Conservation (phyloP, 2,113 vertebrate genomes). For the Pelobates fuscus region DNA sequence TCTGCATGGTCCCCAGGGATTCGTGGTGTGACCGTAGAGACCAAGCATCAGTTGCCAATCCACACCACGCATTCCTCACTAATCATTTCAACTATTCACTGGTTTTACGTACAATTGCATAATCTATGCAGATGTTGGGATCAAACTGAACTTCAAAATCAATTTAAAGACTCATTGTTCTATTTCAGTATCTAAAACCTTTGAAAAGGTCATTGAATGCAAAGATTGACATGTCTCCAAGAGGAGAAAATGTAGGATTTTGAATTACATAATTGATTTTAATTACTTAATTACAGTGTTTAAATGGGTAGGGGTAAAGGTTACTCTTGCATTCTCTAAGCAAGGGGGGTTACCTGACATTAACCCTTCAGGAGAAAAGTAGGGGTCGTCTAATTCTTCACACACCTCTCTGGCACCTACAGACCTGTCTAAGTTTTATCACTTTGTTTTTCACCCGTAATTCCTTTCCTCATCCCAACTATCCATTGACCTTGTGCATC, state of each 20-base stretch:
- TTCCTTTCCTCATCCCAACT: slow-evolving; percentile 64
- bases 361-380: slow-evolving; percentile 56
- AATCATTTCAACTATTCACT: slow-evolving; percentile 44
- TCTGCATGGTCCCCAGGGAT: slow-evolving; percentile 8
- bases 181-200: slow-evolving; percentile 82
- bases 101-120: slow-evolving; percentile 49
- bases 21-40: background rate
- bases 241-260: slow-evolving; percentile 78
- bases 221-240: slow-evolving; percentile 82
- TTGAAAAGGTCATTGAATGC: slow-evolving; percentile 83
- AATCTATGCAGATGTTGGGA: slow-evolving; percentile 35
- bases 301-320: slow-evolving; percentile 86
- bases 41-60: background rate
- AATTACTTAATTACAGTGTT: slow-evolving; percentile 93
- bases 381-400: slow-evolving; percentile 55
- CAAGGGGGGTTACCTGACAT: slow-evolving; percentile 64
- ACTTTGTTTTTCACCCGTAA: background rate
- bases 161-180: slow-evolving; percentile 85
- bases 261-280: slow-evolving; percentile 97
- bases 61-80: slow-evolving; percentile 14
- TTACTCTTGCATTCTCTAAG: slow-evolving; percentile 83
- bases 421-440: background rate
- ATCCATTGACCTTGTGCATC: slow-evolving; percentile 70
- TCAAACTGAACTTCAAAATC: slow-evolving; percentile 74
- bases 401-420: slow-evolving; percentile 43